Evolutionary conservation across 2,797 vertebrate genomes (phyloP).

Genomic region (Bradypodion pumilum): DNA sequence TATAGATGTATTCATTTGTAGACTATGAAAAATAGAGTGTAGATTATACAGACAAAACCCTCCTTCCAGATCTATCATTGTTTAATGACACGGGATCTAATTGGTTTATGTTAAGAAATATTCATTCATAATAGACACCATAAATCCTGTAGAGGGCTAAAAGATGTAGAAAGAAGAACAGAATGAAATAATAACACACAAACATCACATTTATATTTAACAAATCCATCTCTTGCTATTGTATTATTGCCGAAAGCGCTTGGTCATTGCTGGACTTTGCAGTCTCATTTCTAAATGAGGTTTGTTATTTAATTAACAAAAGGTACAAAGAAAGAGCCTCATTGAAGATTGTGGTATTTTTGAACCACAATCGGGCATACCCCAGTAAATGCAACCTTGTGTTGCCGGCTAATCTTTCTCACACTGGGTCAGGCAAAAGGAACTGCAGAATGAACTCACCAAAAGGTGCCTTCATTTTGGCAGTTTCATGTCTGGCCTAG

Average conservation of each 20-base stretch:
- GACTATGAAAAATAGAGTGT: background rate
- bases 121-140: background rate
- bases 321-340: too few species aligned
- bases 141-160: background rate
- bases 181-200: background rate
- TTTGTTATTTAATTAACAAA: too few species aligned
- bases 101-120: constrained; percentile 4
- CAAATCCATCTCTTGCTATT: background rate
- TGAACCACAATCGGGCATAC: too few species aligned
- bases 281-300: background rate
- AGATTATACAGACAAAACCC: background rate
- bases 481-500: too few species aligned
- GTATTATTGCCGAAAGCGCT: background rate
- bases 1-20: background rate
- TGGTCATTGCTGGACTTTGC: background rate
- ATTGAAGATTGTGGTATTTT: too few species aligned
- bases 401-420: too few species aligned
- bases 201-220: background rate
- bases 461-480: too few species aligned
- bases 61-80: background rate
- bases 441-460: too few species aligned
- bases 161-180: background rate
- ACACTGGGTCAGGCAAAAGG: too few species aligned
- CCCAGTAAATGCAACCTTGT: too few species aligned
- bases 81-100: background rate